phyloP scores from a whole-genome alignment of 2,797 vertebrate genomes.

The Mus spretus region DNA sequence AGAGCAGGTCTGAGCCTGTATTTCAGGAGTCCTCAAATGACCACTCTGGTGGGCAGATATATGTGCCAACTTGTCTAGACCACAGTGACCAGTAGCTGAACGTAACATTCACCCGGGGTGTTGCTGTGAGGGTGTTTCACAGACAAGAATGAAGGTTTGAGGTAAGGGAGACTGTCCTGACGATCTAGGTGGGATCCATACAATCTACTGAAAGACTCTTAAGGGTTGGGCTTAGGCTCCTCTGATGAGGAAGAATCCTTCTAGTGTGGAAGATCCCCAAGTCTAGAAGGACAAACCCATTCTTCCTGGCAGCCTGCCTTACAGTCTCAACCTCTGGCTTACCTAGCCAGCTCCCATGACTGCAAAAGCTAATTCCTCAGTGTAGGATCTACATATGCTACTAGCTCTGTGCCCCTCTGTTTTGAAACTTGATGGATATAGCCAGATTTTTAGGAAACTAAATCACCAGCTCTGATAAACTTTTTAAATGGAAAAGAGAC shows the following conservation, averaged over 20 bases:
- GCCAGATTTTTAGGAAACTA: background rate
- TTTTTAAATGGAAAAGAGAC: background rate
- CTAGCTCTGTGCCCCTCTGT: background rate
- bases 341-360: background rate
- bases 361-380: background rate
- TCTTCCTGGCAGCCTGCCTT: background rate
- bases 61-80: background rate
- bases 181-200: background rate
- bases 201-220: background rate
- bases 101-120: background rate
- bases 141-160: background rate
- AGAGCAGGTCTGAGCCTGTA: background rate
- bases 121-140: background rate
- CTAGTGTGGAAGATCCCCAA: background rate
- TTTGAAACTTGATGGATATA: background rate
- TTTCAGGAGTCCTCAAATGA: background rate
- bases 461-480: background rate
- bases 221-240: background rate
- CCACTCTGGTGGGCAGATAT: background rate
- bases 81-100: background rate
- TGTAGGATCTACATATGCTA: too few species aligned
- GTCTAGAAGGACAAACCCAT: rapidly evolving
- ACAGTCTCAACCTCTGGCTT: background rate
- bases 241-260: background rate
- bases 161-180: background rate